Percentiles rank a stretch among this genome's conserved stretches.
Evolutionary conservation across 2,797 vertebrate genomes (phyloP).

Genomic region (Periparus ater): DNA sequence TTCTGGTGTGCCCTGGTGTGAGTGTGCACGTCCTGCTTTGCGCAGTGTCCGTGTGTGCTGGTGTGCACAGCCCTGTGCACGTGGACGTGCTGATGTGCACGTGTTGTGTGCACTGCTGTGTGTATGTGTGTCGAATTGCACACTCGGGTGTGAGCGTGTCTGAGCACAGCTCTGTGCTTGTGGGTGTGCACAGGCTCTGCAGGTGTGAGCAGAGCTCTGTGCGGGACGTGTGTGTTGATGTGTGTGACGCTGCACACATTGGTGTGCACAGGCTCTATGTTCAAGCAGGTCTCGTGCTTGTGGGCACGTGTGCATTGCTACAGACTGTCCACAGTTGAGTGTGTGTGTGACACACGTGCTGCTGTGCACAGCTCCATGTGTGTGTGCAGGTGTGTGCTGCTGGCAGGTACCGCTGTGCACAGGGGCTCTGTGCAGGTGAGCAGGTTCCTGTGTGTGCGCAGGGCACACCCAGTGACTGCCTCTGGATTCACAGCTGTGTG

Average conservation of each 20-base stretch:
- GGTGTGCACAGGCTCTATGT: neutral
- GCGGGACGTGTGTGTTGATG: neutral
- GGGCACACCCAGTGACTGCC: fast-evolving
- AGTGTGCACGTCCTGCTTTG: neutral
- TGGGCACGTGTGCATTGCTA: neutral
- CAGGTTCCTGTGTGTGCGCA: neutral
- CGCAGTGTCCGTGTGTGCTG: fast-evolving
- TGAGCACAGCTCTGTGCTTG: neutral
- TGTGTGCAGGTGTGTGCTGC: neutral
- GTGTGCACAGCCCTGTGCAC: neutral
- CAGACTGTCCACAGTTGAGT: neutral
- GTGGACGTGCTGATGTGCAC: fast-evolving
- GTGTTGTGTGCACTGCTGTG: neutral
- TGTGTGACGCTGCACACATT: fast-evolving
- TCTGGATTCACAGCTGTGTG: fast-evolving
- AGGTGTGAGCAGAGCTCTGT: neutral
- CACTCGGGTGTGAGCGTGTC: fast-evolving
- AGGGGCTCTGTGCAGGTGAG: neutral
- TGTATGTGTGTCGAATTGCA: neutral
- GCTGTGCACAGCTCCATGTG: fast-evolving
- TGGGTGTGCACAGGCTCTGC: neutral
- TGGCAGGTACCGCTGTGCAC: neutral
- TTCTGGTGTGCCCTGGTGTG: neutral
- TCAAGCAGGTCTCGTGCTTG: neutral
- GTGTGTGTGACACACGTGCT: neutral